Evolutionary conservation across 2,113 vertebrate genomes (phyloP), one percentile per base, ranked within the genome.

Genomic region (Psammodynastes pulverulentus): DNA sequence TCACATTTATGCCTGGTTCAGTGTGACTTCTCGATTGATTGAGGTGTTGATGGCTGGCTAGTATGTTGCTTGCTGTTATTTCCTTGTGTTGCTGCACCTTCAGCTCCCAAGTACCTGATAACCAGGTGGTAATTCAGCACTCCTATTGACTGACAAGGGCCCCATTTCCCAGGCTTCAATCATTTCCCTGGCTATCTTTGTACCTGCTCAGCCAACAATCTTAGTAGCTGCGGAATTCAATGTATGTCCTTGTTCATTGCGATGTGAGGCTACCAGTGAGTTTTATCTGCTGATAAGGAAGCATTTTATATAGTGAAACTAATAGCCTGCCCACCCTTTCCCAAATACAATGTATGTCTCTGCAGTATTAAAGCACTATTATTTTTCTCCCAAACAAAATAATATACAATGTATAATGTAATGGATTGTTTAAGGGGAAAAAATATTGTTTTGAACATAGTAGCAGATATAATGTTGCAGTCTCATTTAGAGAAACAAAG

Each of bases 241-340:
- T 29, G 56, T 4, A 29, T 62, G 8, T 29, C 9, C 56, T 58
- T 58, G 3, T 29, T 10, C 56, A 62, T 29, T 62, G 9, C 56
- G 29, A 4, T 62, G 10, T 29, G 26, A 29, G 9, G 26, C 56
- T 62, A 29, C 26, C 56, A 29, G 4, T 62, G 26, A 72, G 54
- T 93, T 58, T 90, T 84, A 95, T 96, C 95, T 95, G 94, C 96
- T 95, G 95, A 94, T 92, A 91, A 52, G 9, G 95, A 92, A 72
- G 94, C 94, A 92, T 95, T 96, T 96, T 86, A 94, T 91, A 0
- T 84, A 93, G 93, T 93, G 92, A 95, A 23, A 86, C 87, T 12
- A 62, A 62, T 2, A 29, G 56, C 56, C 1, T 12, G 56, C 56
- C 26, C 26, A 62, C 26, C 26, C 26, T 10, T 62, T 29, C 26